These are phyloP conservation scores for Bostrychus sinensis DNA, from an alignment of 2,113 vertebrate genomes.

Conservation along the genomic window DNA sequence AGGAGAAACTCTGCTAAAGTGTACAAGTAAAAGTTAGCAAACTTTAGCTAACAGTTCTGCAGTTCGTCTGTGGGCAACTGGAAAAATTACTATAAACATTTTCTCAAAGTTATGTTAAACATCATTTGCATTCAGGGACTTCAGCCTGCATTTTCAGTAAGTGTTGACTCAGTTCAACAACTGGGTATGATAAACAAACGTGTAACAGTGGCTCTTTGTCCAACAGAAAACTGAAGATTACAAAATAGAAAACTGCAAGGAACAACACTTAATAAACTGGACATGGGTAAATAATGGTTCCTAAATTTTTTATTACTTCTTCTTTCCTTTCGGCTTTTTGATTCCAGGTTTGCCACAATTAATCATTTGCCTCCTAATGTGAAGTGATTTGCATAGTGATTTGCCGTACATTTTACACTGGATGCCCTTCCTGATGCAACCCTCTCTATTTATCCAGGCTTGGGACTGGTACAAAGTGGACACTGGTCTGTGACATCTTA, in stretches of 20 bases:
- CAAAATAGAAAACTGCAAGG: neutral
- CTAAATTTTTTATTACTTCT: no score
- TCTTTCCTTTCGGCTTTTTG: no score
- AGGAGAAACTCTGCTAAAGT: neutral
- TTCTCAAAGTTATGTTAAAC: neutral
- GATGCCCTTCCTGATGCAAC: no score
- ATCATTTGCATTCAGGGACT: neutral
- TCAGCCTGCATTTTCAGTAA: neutral
- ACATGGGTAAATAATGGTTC: neutral
- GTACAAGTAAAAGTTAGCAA: neutral
- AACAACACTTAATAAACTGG: neutral
- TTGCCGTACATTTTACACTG: no score
- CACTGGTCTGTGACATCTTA: no score
- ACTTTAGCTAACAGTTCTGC: neutral
- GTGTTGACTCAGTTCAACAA: slow-evolving; percentile 7
- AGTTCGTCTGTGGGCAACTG: neutral
- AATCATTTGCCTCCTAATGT: no score
- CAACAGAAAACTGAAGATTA: neutral
- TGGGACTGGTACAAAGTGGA: no score
- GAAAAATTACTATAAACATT: neutral
- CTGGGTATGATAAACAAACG: slow-evolving; percentile 2
- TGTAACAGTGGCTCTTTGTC: neutral
- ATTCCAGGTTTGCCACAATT: no score
- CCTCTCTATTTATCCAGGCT: no score
- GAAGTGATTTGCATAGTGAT: no score